Percentiles rank a stretch among this genome's conserved stretches.
Conservation (phyloP, 2,113 vertebrate genomes). For the Panthera uncia region DNA sequence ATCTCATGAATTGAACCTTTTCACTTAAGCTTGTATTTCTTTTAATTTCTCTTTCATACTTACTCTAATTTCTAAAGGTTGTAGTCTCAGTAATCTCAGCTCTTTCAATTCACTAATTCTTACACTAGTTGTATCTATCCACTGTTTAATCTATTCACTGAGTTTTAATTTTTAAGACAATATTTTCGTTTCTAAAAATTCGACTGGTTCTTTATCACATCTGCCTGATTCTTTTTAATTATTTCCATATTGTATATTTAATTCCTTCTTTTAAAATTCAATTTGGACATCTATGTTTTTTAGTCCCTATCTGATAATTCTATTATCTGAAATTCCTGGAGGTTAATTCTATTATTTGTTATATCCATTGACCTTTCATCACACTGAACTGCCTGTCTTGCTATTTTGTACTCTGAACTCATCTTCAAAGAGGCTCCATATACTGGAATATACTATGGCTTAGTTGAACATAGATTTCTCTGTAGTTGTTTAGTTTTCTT, state of each 20-base stretch:
- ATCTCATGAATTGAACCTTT: neutral
- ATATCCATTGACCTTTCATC: neutral
- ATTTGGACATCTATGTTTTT: neutral
- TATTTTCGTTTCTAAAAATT: constrained; percentile 12
- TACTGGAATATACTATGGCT: neutral
- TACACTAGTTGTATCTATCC: neutral
- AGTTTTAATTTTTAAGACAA: constrained; percentile 23
- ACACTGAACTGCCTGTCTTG: neutral
- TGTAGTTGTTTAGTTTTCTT: neutral
- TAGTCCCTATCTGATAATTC: neutral
- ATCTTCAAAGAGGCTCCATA: neutral
- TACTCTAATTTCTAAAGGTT: neutral
- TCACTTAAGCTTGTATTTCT: neutral
- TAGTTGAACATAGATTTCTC: neutral
- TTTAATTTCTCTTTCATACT: neutral
- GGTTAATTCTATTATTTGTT: neutral
- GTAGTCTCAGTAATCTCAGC: neutral
- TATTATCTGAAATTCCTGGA: neutral
- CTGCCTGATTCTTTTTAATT: neutral
- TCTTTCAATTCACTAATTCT: neutral
- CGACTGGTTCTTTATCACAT: neutral
- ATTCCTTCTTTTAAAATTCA: neutral
- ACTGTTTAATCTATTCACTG: neutral
- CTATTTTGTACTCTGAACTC: neutral
- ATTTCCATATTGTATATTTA: neutral